Conservation (phyloP, 2,113 vertebrate species). For the Entomyzon cyanotis region DNA sequence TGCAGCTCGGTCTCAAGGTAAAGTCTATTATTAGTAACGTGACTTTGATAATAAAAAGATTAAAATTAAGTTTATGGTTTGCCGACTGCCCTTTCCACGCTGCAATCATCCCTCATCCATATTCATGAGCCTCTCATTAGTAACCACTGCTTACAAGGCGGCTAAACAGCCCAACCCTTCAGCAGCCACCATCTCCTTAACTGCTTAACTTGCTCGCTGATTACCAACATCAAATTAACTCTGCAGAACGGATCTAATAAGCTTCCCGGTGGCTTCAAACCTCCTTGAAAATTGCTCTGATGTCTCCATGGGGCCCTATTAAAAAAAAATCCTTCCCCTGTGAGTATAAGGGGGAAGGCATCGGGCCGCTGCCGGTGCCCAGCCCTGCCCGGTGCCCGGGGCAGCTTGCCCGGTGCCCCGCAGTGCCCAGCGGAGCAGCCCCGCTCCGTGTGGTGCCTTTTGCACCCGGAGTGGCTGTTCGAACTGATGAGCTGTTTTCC, state of each 20-base stretch:
- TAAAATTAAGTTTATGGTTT: conserved; percentile 57
- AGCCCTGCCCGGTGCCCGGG: neutral
- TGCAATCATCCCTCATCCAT: conserved; percentile 29
- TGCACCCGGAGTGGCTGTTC: accelerated
- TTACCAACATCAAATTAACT: conserved; percentile 61
- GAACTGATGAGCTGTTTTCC: neutral
- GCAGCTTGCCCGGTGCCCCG: neutral
- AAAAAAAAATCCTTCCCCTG: conserved; percentile 8
- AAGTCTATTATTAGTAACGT: conserved; percentile 47
- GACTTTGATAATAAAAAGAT: conserved; percentile 60
- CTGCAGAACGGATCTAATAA: conserved; percentile 50
- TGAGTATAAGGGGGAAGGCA: accelerated
- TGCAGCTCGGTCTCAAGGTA: neutral
- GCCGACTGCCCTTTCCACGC: conserved; percentile 41
- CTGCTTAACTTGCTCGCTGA: conserved; percentile 44
- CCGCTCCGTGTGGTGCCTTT: neutral
- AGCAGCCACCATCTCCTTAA: conserved; percentile 22
- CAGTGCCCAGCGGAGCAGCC: neutral
- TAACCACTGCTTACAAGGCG: conserved; percentile 31
- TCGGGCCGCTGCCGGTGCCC: neutral
- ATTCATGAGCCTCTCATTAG: conserved; percentile 53
- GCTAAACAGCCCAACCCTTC: conserved; percentile 2
- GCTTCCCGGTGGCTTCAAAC: conserved; percentile 35
- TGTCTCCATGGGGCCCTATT: conserved; percentile 56
- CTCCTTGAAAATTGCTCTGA: conserved; percentile 54